Conservation (phyloP, 1,140 invertebrate species). For the Mamestra configurata region DNA sequence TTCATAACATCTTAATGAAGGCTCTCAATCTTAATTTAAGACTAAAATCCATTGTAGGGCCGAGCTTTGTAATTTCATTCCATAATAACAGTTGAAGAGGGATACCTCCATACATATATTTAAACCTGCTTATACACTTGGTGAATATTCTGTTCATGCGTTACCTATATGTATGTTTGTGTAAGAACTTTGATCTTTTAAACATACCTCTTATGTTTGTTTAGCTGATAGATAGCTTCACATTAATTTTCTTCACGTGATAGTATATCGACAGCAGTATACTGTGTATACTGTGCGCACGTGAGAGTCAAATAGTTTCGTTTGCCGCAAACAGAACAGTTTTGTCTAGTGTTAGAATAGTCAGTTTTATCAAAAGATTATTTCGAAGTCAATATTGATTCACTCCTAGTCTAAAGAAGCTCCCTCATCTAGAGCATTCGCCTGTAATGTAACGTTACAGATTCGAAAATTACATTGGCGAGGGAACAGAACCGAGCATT, state of each 20-base stretch:
- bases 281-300: neutral
- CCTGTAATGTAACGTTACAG: too few species aligned
- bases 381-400: too few species aligned
- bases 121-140: neutral
- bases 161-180: neutral
- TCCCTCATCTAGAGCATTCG: too few species aligned
- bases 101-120: too few species aligned
- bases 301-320: neutral
- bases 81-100: conserved; percentile 11
- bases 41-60: neutral
- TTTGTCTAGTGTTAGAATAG: too few species aligned
- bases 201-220: neutral
- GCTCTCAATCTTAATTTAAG: conserved; percentile 16
- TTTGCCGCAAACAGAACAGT: neutral
- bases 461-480: too few species aligned
- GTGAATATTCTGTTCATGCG: neutral
- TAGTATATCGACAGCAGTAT: neutral
- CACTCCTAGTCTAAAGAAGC: too few species aligned
- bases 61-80: neutral
- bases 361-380: too few species aligned
- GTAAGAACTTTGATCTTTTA: conserved; percentile 1
- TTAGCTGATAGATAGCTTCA: neutral
- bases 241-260: neutral
- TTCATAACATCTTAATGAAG: conserved; percentile 19
- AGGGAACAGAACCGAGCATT: too few species aligned